Evolutionary conservation across 2,113 vertebrate genomes (phyloP), one percentile per base, ranked within the genome.

Genomic region (Cnemophilus loriae): DNA sequence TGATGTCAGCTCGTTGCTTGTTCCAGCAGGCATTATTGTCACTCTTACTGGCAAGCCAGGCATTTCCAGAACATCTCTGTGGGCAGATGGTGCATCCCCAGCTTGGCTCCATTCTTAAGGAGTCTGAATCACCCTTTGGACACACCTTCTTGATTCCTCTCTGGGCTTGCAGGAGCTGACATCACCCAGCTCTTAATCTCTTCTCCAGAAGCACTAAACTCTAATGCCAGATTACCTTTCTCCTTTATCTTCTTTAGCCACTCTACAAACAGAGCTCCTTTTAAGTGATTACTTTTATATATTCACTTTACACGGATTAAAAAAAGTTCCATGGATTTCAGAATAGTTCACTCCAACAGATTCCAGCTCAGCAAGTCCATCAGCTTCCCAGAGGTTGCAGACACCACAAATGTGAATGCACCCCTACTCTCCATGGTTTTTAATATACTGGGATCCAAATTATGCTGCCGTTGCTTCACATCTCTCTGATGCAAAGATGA

Each of bases 91-190:
- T 90, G 37, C 28, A 46, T 57, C 46, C 57, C 56, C 47, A 75
- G 1, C 14, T 55, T 87, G 56, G 41, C 19, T 61, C 16, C 9
- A 4, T 67, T 90, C 57, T 70, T 44, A 74, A 55, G 37, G 68
- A 85, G 32, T 49, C 52, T 91, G 90, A 88, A 47, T 90, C 71
- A 84, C 46, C n/a, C 63, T 93, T 90, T 28, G 33, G 68, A 55
- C 59, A 88, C 27, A 65, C 20, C 53, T 56, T 87, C 69, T 47
- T 55, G 30, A 57, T 70, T 92, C 28, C 17, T 69, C 23, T 80
- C 42, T 27, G 47, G 55, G 37, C 13, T 59, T 88, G 35, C 33
- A 76, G 79, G 39, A 88, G 37, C 33, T 65, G 68, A 70, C 46
- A 55, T 83, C 67, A 88, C 55, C 42, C 33, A 74, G 15, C 41